Base-by-base conservation (phyloP, 1,140 invertebrate species). In the Aphelenchoides besseyi region DNA sequence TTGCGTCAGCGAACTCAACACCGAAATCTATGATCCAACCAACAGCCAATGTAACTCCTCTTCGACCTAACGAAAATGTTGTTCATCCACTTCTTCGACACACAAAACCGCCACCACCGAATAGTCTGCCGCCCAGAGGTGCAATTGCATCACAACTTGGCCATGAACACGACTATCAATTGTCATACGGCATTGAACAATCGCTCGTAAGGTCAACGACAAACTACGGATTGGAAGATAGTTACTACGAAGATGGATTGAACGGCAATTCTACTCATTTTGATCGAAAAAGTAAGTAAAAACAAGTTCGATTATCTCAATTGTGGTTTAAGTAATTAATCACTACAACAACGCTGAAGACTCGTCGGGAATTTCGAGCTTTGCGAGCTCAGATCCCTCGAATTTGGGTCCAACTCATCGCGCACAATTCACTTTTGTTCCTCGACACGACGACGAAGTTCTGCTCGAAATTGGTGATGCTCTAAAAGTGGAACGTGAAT, bases 391-490 rank as follows among this genome's bases (percentile, higher is more conserved):
- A 12, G 52, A 62, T 23, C 48, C 74, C 26, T 74, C 64, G 16
- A 41, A 41, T 2, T 35, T 12, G 32, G 93, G 94, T 87, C 92
- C 93, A 0, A 97, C 94, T 1, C 95, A 98, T 84, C 88, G 95
- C 76, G 93, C 92, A 2, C 88, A 97, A 82, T 93, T 97, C 85
- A 94, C 94, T 85, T 98, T 98, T 82, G 89, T 96, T 74, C 93
- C 94, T 0, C 87, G 94, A 64, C 95, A 97, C 86, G 89, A 90
- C 36, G 95, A 97, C 84, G 94, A 98, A 87, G 91, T 97, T 62
- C 92, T 94, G 84, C 89, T 97, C 9, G 94, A 97, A 87, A 95
- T 97, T 62, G 95, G 95, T 2, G 95, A 98, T 86, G 93, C 94
- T 2, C 90, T 98, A 75, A 96, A 97, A 82, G 93, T 98, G 72